Percentiles rank a stretch among this genome's conserved stretches.
These are phyloP conservation scores for Percopsis transmontana DNA, from an alignment of 2,113 vertebrate species.

Conservation along the genomic window DNA sequence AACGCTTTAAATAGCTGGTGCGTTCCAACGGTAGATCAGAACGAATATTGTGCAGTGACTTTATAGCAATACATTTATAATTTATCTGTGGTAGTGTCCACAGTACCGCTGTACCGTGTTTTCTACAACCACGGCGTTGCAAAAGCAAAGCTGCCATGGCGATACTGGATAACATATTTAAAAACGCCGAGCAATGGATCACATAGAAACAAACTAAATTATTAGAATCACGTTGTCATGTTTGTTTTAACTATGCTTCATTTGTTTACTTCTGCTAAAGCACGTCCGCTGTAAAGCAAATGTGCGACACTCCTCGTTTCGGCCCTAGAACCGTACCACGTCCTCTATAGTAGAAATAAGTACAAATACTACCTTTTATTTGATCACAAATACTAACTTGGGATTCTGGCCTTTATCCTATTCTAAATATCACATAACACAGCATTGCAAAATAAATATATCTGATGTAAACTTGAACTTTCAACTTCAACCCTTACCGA, in stretches of 20 bases:
- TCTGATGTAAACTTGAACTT: slow-evolving; percentile 21
- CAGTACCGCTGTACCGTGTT: slow-evolving; percentile 20
- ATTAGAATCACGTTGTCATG: not conserved
- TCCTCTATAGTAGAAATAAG: not conserved
- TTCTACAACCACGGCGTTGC: slow-evolving; percentile 49
- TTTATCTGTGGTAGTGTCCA: slow-evolving; percentile 43
- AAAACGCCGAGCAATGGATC: slow-evolving; percentile 1
- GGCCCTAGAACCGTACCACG: no score
- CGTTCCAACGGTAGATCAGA: slow-evolving; percentile 12
- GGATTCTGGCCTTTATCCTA: not conserved
- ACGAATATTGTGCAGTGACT: not conserved
- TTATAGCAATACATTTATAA: slow-evolving; percentile 14
- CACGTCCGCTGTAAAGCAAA: no score
- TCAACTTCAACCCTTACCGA: slow-evolving; percentile 26
- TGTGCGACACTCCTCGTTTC: no score
- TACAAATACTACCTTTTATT: not conserved
- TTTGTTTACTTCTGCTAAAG: not conserved
- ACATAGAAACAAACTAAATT: not conserved
- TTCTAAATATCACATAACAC: not conserved
- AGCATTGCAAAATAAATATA: not conserved
- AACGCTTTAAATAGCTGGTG: slow-evolving; percentile 6
- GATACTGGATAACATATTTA: not conserved
- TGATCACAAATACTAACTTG: not conserved
- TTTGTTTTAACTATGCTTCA: not conserved
- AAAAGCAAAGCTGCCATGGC: slow-evolving; percentile 69